A percentile compares a stretch with the other conserved stretches of the same genome.
These are phyloP conservation scores for Folsomia candida DNA, from an alignment of 2,888 invertebrate species.

Conservation along the genomic window DNA sequence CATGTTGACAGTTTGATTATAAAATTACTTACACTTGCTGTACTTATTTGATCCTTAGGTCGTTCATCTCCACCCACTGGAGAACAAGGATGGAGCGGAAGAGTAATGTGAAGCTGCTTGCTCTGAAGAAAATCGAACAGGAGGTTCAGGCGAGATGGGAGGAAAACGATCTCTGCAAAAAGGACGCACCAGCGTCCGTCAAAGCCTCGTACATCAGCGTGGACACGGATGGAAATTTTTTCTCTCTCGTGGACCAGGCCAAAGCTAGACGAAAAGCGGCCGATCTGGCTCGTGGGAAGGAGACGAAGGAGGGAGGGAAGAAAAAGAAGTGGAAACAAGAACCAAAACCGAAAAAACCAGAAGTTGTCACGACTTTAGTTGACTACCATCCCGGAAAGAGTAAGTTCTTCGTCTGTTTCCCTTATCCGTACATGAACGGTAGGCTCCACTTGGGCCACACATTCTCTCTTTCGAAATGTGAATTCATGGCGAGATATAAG, in stretches of 20 bases:
- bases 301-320: conserved; percentile 15
- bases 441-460: conserved; percentile 95
- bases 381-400: conserved; percentile 57
- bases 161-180: conserved; percentile 73
- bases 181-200: conserved; percentile 70
- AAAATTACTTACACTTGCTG: neutral
- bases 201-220: too few relatives aligned
- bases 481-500: conserved; percentile 60
- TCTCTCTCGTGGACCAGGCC: too few relatives aligned
- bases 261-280: too few relatives aligned
- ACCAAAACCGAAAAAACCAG: neutral
- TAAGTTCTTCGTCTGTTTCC: conserved; percentile 92
- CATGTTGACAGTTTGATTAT: neutral
- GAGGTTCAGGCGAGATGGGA: conserved; percentile 86
- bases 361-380: neutral
- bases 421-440: conserved; percentile 99
- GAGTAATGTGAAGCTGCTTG: conserved; percentile 94
- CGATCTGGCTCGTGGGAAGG: conserved; percentile 3
- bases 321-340: conserved; percentile 12
- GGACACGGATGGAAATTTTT: conserved; percentile 46
- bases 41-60: too few relatives aligned
- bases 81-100: conserved; percentile 62
- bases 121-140: conserved; percentile 82
- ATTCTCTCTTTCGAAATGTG: conserved; percentile 94
- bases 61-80: too few relatives aligned